Evolutionary conservation across 2,888 invertebrate species (phyloP), one percentile per base, ranked within the genome.

Genomic region (Chymomyza caudatula): DNA sequence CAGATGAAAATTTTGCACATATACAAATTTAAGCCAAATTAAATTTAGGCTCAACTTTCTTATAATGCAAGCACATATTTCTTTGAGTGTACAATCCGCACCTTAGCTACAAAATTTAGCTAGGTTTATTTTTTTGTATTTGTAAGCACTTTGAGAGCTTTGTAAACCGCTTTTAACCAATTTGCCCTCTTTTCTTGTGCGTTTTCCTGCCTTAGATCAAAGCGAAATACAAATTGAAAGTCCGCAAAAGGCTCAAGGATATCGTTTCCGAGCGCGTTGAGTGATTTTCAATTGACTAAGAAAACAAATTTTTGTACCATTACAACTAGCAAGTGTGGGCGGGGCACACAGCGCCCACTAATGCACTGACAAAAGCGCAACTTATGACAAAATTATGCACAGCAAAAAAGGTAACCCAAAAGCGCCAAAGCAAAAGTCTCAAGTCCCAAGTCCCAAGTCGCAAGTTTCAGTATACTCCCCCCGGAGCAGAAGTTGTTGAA

Each of bases 281-380:
- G 83, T 83, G 85, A 82, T 82, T 82, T 85, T 78, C 80, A 83
- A 85, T 47, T 82, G 85, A 77, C 79, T 82, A 79, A 80, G 80
- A 85, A 85, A 80, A 82, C 83, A 85, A 85, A 82, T 78, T 72
- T 73, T 65, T n/a, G n/a, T n/a, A 56, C 43, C 51, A 51, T 42
- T 49, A 62, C 62, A 62, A 37, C 49, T 52, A 25, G 6, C 25
- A 25, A 25, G 29, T 8, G 29, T 0, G 25, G 25, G 25, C 1
- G 25, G 25, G 25, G 25, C 25, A 2, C n/a, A 37, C 29, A 11
- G 29, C 29, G 29, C 47, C 17, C 59, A 47, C 69, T 72, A 73
- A 82, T 74, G 85, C 79, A 70, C 52, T 70, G 66, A 78, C 77
- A 83, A 83, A 83, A 83, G 82, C 85, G 83, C 82, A 85, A 85